Conservation (phyloP, 2,888 invertebrate genomes). For the Atethmia centrago region DNA sequence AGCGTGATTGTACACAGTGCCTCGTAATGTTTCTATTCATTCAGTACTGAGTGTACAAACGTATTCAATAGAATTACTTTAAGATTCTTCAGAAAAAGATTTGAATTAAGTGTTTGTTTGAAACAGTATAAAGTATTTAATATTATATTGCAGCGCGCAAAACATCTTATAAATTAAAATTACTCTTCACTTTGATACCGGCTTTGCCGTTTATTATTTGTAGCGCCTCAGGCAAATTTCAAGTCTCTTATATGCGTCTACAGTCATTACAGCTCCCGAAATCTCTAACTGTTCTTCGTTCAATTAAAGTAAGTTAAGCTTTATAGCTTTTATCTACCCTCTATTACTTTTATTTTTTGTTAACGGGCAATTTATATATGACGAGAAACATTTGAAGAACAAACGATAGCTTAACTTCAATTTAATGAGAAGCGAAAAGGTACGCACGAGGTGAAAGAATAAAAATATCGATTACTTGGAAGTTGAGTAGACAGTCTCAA, state of each 20-base stretch:
- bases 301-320: slow-evolving; percentile 73
- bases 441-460: slow-evolving; percentile 25
- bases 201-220: slow-evolving; percentile 33
- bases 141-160: slow-evolving; percentile 13
- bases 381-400: slow-evolving; percentile 53
- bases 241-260: slow-evolving; percentile 75
- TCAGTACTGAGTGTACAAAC: slow-evolving; percentile 21
- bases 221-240: slow-evolving; percentile 57
- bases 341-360: slow-evolving; percentile 49
- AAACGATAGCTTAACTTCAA: slow-evolving; percentile 50
- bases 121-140: slow-evolving; percentile 19
- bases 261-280: slow-evolving; percentile 71
- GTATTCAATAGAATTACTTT: slow-evolving; percentile 10
- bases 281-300: slow-evolving; percentile 71
- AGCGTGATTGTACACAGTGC: slow-evolving; percentile 56
- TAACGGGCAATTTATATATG: slow-evolving; percentile 46
- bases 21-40: slow-evolving; percentile 45
- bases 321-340: slow-evolving; percentile 62
- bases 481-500: neutral
- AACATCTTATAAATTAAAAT: slow-evolving; percentile 19
- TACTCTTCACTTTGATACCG: slow-evolving; percentile 17
- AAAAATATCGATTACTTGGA: slow-evolving; percentile 39
- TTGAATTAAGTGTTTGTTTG: slow-evolving; percentile 19
- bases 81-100: neutral
- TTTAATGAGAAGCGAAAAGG: slow-evolving; percentile 51